Evolutionary conservation across 2,113 vertebrate species (phyloP).

Genomic region (Cryptomyrus ogoouensis): DNA sequence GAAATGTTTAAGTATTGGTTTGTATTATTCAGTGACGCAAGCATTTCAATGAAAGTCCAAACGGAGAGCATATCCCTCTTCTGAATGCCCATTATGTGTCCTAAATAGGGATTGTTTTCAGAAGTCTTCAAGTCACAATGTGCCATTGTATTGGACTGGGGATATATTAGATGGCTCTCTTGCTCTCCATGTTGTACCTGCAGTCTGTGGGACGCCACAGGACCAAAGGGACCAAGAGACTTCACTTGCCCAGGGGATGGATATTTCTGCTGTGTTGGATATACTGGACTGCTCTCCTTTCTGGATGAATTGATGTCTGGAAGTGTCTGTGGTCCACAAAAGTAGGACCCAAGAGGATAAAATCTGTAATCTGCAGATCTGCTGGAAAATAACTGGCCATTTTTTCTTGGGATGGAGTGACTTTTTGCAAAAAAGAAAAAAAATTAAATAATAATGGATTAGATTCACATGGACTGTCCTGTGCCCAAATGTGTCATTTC

Average conservation of each 20-base stretch:
- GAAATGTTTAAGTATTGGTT: not conserved
- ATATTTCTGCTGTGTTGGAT: not conserved
- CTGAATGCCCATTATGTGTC: constrained; percentile 54
- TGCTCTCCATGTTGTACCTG: constrained; percentile 28
- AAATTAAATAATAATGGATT: not conserved
- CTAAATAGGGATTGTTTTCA: constrained; percentile 61
- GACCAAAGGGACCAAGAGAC: not conserved
- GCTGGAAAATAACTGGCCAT: not conserved
- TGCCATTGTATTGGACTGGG: constrained; percentile 63
- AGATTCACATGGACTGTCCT: not conserved
- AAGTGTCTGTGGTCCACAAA: not conserved
- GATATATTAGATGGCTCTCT: constrained; percentile 61
- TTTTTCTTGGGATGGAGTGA: not conserved
- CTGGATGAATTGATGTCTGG: not conserved
- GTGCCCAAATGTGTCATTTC: not conserved
- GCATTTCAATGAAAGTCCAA: constrained; percentile 47
- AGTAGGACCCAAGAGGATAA: not conserved
- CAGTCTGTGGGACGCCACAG: constrained; percentile 31
- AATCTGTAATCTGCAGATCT: not conserved
- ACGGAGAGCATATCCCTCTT: constrained; percentile 39
- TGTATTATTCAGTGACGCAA: constrained; percentile 28
- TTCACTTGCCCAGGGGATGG: not conserved
- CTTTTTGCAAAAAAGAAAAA: not conserved
- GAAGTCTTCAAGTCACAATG: constrained; percentile 55
- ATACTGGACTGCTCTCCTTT: not conserved